Base-by-base conservation (phyloP, 2,797 vertebrate genomes). In the Sebastes aleutianus region DNA sequence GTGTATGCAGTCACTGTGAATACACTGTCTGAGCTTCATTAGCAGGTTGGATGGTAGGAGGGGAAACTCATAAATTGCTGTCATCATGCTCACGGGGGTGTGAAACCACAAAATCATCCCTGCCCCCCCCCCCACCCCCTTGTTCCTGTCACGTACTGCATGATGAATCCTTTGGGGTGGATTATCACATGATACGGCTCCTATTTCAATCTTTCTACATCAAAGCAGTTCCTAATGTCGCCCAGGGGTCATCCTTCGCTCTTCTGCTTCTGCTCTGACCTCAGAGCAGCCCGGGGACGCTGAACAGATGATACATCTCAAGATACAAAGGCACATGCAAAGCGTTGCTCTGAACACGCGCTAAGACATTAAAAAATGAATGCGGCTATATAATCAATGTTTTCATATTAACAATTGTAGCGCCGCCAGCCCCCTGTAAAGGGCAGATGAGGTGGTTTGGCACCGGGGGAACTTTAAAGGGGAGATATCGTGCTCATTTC, bases 161-260 rank as follows among this genome's bases (percentile, higher is more conserved):
- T 59, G 74, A 87, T 34, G 34, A 69, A 79, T 79, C 78, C 78
- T 63, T 43, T 1, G n/a, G 77, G 1, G 43, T 3, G 2, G 75
- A 87, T 88, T 80, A 87, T 85, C 70, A 76, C 58, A 69, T 80
- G 72, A 86, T 73, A 73, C 8, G 0, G 54, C 73, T 90, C 54
- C 59, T 70, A 71, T 84, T 83, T 76, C 83, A 68, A 77, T 83
- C 67, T 79, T 80, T 74, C 69, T 22, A 69, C 79, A 87, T 89
- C 86, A 91, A 88, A 88, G 78, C 70, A 16, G 1, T 69, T 73
- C 8, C 29, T 84, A 87, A 83, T 70, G 68, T 87, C 13, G 2
- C 82, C 65, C 2, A 0, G 29, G 31, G 82, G 86, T 79, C 74
- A 71, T 80, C 31, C 65, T 66, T 50, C 3, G 4, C 32, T 79